Percentiles rank a stretch among this genome's conserved stretches.
These are phyloP conservation scores for Paradoxurus hermaphroditus DNA, from an alignment of 2,113 vertebrate species.

Conservation along the genomic window DNA sequence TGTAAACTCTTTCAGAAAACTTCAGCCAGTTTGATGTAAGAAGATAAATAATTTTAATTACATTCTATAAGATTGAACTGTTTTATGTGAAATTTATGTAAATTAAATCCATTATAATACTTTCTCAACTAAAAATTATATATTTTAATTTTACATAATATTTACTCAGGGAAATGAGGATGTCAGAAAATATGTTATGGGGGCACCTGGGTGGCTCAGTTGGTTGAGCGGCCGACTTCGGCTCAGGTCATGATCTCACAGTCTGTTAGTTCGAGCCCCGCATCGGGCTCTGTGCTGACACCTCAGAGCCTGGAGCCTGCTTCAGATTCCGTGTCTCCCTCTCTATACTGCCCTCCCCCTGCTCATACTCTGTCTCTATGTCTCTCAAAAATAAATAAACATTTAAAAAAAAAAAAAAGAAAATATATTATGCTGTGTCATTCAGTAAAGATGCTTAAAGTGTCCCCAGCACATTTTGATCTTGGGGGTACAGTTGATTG, in stretches of 20 bases:
- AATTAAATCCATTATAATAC: background rate
- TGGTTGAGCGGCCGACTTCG: too few relatives aligned
- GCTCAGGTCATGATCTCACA: too few relatives aligned
- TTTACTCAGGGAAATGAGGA: background rate
- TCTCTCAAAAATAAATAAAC: too few relatives aligned
- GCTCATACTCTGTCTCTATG: too few relatives aligned
- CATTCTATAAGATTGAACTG: background rate
- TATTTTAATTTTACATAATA: background rate
- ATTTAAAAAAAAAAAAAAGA: too few relatives aligned
- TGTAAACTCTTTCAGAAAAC: background rate
- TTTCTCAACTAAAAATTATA: background rate
- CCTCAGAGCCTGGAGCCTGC: too few relatives aligned
- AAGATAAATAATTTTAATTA: background rate
- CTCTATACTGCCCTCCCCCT: too few relatives aligned
- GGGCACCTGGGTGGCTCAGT: too few relatives aligned
- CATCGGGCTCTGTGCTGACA: too few relatives aligned
- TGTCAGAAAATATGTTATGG: background rate
- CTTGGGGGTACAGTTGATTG: background rate
- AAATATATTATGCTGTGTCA: background rate
- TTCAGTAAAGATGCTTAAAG: background rate
- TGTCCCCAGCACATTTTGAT: background rate
- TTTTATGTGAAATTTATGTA: slow-evolving; percentile 24
- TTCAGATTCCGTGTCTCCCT: too few relatives aligned
- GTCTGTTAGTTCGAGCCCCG: too few relatives aligned
- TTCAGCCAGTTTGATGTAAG: background rate